phyloP scores from a whole-genome alignment of 2,797 vertebrate genomes.

The Coreius guichenoti region DNA sequence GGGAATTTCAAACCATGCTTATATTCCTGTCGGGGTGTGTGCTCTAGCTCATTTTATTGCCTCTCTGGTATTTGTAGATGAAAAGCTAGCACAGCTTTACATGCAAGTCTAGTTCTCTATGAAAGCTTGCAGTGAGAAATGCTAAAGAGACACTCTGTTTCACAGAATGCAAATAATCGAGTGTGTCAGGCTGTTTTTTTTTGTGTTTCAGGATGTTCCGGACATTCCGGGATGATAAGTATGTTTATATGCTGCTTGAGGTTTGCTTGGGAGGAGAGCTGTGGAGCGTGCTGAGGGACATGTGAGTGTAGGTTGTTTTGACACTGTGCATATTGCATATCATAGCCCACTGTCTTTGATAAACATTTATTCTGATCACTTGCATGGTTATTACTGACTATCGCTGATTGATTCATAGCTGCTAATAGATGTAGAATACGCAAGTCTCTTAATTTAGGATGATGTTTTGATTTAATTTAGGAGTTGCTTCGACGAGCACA shows the following conservation, averaged over 20 bases:
- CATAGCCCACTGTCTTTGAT: constrained; percentile 18
- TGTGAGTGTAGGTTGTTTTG: constrained; percentile 75
- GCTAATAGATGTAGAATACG: constrained; percentile 15
- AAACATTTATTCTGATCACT: constrained; percentile 32
- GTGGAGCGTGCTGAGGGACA: constrained; percentile 83
- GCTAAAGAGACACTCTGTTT: constrained; percentile 21
- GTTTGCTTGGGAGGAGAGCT: constrained; percentile 84
- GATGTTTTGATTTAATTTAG: constrained; percentile 62
- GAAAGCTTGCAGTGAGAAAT: constrained; percentile 12
- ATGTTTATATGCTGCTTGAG: constrained; percentile 83
- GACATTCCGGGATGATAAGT: constrained; percentile 81
- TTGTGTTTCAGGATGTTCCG: constrained; percentile 76
- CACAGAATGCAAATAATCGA: constrained; percentile 16
- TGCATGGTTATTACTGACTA: constrained; percentile 1
- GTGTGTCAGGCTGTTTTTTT: not conserved
- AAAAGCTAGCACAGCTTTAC: constrained; percentile 61
- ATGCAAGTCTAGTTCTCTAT: constrained; percentile 40
- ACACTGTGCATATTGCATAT: constrained; percentile 33
- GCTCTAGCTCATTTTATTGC: constrained; percentile 66
- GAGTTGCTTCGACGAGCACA: constrained; percentile 78
- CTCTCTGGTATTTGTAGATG: constrained; percentile 66
- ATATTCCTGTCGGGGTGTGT: constrained; percentile 51
- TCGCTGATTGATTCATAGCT: constrained; percentile 33
- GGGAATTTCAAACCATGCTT: constrained; percentile 62
- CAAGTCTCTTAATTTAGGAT: not conserved